These are phyloP conservation scores for Lemur catta DNA, from an alignment of 2,797 vertebrate species.

Conservation along the genomic window DNA sequence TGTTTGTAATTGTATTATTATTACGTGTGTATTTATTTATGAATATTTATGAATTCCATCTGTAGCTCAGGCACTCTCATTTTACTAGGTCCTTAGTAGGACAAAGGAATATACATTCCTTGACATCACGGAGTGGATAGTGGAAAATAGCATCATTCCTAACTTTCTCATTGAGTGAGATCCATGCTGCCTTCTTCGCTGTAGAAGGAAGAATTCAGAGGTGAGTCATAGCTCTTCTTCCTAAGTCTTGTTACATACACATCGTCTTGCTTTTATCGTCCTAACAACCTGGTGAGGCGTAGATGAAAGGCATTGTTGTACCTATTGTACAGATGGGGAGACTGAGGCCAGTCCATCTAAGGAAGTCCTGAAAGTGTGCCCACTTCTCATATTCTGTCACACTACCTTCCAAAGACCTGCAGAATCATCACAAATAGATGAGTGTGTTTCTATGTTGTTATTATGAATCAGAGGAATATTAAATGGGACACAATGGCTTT, in stretches of 20 bases:
- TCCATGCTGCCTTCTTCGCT: accelerated
- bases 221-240: neutral
- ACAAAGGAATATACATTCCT: neutral
- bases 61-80: neutral
- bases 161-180: neutral
- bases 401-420: neutral
- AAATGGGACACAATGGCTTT: neutral
- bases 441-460: neutral
- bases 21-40: neutral
- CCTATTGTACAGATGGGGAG: neutral
- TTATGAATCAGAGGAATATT: neutral
- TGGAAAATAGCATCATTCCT: neutral
- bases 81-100: neutral
- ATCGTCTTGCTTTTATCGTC: neutral
- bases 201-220: neutral
- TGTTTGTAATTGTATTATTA: neutral
- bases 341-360: neutral
- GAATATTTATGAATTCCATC: neutral
- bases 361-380: neutral
- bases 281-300: accelerated
- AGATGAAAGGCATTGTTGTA: accelerated
- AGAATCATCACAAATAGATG: accelerated
- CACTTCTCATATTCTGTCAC: neutral
- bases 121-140: neutral
- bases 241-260: neutral